Evolutionary conservation across 2,797 vertebrate genomes (phyloP), one percentile per base, ranked within the genome.

Genomic region (Argya squamiceps): DNA sequence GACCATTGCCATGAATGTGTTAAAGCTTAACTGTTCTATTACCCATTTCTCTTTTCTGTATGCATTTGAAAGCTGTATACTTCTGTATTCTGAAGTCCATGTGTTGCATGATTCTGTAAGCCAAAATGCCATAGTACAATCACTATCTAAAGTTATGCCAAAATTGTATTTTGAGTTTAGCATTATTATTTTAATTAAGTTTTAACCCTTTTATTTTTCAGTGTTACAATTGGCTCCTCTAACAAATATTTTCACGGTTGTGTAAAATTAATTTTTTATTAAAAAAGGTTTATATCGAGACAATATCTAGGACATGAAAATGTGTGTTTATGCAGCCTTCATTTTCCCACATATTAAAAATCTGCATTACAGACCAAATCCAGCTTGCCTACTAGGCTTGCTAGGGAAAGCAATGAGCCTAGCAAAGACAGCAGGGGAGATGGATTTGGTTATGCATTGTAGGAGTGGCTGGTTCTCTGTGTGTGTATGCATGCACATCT

Each of bases 231-330:
- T 74, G 84, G 43, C 44, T 84, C 13, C 53, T 84, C 53, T 73
- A 65, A 82, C 52, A 92, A 79, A 69, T 26, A 36, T 93, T 83
- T 91, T 86, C 43, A 64, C 56, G n/a, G 34, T 69, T 84, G 78
- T 84, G 77, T 93, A 77, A 92, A 85, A 69, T 62, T 39, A 85
- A 34, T 89, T 96, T 94, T 97, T 95, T 94, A 88, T 87, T 92
- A 76, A 95, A 95, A 93, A 92, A 86, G 3, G 15, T 90, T 96
- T 93, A 59, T 93, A 90, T 82, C 50, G 86, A 93, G 55, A 69
- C 53, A 74, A 44, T 74, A 89, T 68, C 36, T 76, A 84, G 70
- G 56, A 77, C 27, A 58, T 68, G 32, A 55, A 93, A 89, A 86
- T 64, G 13, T 88, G 37, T 89, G 49, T 89, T 94, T 88, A 50